Percentiles rank a stretch among this genome's conserved stretches.
These are phyloP conservation scores for Melanostigma gelatinosum DNA, from an alignment of 2,113 vertebrate genomes.

Conservation along the genomic window DNA sequence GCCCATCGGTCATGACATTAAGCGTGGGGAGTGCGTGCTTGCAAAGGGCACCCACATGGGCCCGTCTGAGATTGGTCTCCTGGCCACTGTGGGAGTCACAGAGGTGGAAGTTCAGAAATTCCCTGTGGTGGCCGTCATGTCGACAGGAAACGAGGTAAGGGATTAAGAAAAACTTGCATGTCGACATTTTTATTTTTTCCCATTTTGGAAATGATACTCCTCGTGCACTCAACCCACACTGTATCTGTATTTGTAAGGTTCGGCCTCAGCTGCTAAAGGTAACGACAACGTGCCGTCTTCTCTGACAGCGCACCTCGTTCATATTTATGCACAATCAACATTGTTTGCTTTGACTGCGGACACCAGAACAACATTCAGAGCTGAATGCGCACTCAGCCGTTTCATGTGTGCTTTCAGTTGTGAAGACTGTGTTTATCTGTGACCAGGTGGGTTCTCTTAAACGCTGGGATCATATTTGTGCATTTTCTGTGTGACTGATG, in stretches of 20 bases:
- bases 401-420: constrained; percentile 35
- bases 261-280: constrained; percentile 16
- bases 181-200: background rate
- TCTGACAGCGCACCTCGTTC: constrained; percentile 19
- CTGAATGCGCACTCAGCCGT: constrained; percentile 18
- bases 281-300: background rate
- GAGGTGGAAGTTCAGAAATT: constrained; percentile 99
- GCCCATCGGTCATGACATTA: constrained; percentile 99
- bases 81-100: constrained; percentile 98
- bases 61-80: constrained; percentile 96
- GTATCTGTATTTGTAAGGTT: constrained; percentile 2
- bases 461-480: constrained; percentile 25
- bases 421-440: constrained; percentile 32
- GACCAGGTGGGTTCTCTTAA: constrained; percentile 40
- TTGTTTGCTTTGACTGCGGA: constrained; percentile 44
- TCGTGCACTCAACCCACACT: background rate
- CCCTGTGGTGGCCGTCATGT: constrained; percentile 98
- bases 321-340: constrained; percentile 51
- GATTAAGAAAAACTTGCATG: background rate
- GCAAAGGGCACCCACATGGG: constrained; percentile 99
- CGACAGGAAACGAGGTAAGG: constrained; percentile 97
- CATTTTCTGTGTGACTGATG: constrained; percentile 32
- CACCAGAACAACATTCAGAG: constrained; percentile 35
- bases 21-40: constrained; percentile 97
- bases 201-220: background rate